Evolutionary conservation across 2,888 invertebrate species (phyloP).

Genomic region (Pseudanteris insignis): DNA sequence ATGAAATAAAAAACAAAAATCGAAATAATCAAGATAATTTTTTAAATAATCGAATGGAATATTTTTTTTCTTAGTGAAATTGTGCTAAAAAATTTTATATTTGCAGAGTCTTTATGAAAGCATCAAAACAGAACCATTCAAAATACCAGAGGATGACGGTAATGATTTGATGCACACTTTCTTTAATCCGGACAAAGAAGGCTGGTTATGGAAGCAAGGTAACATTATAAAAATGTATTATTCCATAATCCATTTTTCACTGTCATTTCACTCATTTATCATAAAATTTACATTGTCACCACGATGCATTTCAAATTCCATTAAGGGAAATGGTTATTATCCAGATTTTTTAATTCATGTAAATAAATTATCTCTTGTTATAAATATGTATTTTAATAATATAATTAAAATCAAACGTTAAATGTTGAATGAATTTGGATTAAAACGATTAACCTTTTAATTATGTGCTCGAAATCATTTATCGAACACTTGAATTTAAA

Average conservation of each 20-base stretch:
- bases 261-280: conserved; percentile 10
- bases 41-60: too few relatives aligned
- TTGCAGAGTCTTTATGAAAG: conserved; percentile 93
- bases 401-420: too few relatives aligned
- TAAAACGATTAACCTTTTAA: conserved; percentile 16
- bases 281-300: conserved; percentile 15
- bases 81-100: conserved; percentile 3
- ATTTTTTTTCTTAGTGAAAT: neutral
- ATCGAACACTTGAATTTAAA: conserved; percentile 39
- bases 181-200: conserved; percentile 99
- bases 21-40: too few relatives aligned
- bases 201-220: conserved; percentile 99
- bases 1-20: too few relatives aligned
- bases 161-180: conserved; percentile 99
- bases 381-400: too few relatives aligned
- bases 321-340: conserved; percentile 19
- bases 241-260: too few relatives aligned
- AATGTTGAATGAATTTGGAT: too few relatives aligned
- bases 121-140: conserved; percentile 98
- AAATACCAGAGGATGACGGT: conserved; percentile 99
- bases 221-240: conserved; percentile 41
- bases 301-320: conserved; percentile 41
- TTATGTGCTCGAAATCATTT: conserved; percentile 32
- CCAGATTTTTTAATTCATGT: conserved; percentile 20
- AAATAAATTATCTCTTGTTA: too few relatives aligned